Evolutionary conservation across 2,888 invertebrate species (phyloP), one percentile per base, ranked within the genome.

Genomic region (Agrotis puta): DNA sequence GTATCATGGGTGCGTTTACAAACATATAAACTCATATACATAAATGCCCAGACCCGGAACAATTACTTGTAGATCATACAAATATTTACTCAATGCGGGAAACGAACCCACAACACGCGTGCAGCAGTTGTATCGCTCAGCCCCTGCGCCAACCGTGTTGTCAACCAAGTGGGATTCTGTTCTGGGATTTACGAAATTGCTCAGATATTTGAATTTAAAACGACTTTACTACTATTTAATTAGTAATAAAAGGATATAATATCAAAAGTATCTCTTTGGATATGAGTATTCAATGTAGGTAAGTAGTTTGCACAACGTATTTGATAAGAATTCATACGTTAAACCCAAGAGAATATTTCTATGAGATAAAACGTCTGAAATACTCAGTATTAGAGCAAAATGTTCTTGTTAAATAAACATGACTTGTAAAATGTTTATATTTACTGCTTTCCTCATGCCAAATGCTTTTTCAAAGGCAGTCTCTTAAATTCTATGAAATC

Each of bases 401-500:
- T 69, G 27, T 75, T 62, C 65, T 57, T 65, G 59, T 53, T 68
- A 70, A 70, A 85, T 82, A 83, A 79, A 85, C 71, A 83, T 64
- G 71, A 51, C 71, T 48, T 72, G 43, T 72, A 27, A 70, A 70
- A 74, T 74, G 67, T 70, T 65, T 77, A 71, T 77, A 73, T 79
- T 84, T 83, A 77, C 71, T 43, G 77, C 56, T 56, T 76, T 69
- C 69, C 79, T 80, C 74, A 78, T 63, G 70, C 70, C 71, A 83
- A 84, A 85, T 72, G 63, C 53, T 66, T 76, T 74, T 78, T 82
- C 67, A 71, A 81, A 84, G 80, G 87, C 83, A 92, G 89, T 92
- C 88, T 90, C 89, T 92, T 92, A 93, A 92, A 89, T 87, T 82
- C 78, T 85, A 88, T 90, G 89, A 89, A 88, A 84, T 74, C 69